Base-by-base conservation (phyloP, 35 echinoderm and acorn worm species). In the Lytechinus variegatus region DNA sequence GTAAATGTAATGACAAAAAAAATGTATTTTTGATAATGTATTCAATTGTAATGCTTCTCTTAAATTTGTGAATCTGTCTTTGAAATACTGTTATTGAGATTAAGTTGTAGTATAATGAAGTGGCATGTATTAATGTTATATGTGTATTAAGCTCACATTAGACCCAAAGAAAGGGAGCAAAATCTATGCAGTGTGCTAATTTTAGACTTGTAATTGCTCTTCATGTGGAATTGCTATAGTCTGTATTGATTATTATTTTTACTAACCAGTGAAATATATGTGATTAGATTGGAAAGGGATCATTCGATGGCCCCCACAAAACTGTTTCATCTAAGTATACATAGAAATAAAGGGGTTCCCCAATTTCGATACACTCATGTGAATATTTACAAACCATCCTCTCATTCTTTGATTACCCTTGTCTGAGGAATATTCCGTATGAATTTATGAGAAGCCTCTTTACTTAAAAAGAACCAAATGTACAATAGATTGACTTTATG, bases 11-110 rank as follows among this genome's bases (percentile, higher is more conserved):
- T 24, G n/a, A 24, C 7, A n/a, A 79, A 71, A 56, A 71, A 79
- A n/a, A 79, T n/a, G 66, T 79, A 79, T 79, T 79, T 72, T 79
- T 79, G 19, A 79, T 79, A 79, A 79, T 79, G 66, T 79, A 79
- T 79, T 79, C 19, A 79, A 79, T 79, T n/a, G 21, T 79, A n/a
- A 24, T 19, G 21, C 16, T 79, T 79, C 66, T 79, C 66, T 79
- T 6, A 79, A 79, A 79, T 24, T 1, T 72, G 3, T 79, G 66
- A n/a, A 60, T 3, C 4, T 60, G 57, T 60, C 57, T 60, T 60
- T 60, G 6, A 79, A 24, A 79, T 79, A 16, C 3, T 79, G 66
- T 6, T n/a, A 19, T 79, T 24, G 6, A 79, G 6, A 24, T n/a
- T 7, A 79, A n/a, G 8, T 79, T 24, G 14, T 79, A 79, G 66